Conservation (phyloP, 2,113 vertebrate species). For the Dromaius novaehollandiae region DNA sequence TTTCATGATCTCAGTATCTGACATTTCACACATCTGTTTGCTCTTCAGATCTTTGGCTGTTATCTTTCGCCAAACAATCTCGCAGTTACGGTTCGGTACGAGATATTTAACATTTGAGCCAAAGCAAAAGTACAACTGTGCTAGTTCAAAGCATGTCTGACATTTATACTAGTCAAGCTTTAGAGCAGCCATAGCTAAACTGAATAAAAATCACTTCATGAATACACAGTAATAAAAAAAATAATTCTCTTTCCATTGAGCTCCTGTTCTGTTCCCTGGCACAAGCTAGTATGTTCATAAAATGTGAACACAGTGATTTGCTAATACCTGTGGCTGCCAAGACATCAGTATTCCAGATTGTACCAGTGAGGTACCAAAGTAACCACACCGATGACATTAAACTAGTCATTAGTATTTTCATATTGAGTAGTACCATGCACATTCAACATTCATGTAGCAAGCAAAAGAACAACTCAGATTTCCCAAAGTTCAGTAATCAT, state of each 20-base stretch:
- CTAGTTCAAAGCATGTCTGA: slow-evolving; percentile 4
- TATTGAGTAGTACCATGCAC: not conserved
- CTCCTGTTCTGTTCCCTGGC: not conserved
- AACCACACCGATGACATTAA: not conserved
- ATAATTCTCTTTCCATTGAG: not conserved
- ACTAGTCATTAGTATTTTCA: not conserved
- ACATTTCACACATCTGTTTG: slow-evolving; percentile 49
- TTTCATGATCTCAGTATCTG: not conserved
- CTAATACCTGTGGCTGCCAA: not conserved
- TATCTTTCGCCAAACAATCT: not conserved
- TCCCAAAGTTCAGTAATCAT: not conserved
- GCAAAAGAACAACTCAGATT: not conserved
- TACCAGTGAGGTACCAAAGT: not conserved
- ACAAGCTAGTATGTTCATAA: not conserved
- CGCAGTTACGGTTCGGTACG: not conserved
- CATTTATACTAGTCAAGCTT: not conserved
- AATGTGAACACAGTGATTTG: not conserved
- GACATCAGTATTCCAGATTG: not conserved
- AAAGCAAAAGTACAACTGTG: not conserved
- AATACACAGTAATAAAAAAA: not conserved
- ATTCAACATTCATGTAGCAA: not conserved
- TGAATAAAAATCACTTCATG: not conserved
- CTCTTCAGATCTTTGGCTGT: not conserved
- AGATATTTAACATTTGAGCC: not conserved
- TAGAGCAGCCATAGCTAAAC: not conserved